These are phyloP conservation scores for Ceyx cyanopectus DNA, from an alignment of 2,113 vertebrate genomes.

Conservation along the genomic window DNA sequence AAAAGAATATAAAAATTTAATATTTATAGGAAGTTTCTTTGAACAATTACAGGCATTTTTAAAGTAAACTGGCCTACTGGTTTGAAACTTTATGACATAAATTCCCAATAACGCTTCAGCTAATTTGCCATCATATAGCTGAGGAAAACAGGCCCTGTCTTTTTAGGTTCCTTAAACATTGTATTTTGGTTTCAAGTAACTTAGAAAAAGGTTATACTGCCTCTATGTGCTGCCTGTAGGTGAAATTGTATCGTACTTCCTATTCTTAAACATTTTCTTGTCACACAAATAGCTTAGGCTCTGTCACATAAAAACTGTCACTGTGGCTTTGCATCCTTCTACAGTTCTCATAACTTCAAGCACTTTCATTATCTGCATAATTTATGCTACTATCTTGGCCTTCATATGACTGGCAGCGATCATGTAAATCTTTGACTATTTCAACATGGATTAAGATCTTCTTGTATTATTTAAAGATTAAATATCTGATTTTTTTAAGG, in stretches of 20 bases:
- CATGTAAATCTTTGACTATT: background rate
- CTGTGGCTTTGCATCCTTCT: background rate
- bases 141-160: background rate
- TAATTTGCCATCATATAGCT: background rate
- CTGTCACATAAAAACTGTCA: rapidly evolving
- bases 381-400: background rate
- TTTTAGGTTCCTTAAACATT: background rate
- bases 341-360: background rate
- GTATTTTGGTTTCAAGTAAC: background rate
- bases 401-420: background rate
- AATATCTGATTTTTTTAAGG: background rate
- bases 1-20: background rate
- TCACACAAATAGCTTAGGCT: background rate
- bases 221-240: background rate
- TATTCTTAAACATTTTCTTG: background rate
- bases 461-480: background rate
- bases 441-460: background rate
- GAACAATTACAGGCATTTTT: background rate
- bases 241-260: background rate
- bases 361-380: rapidly evolving
- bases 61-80: background rate
- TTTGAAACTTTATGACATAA: background rate
- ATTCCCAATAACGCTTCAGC: background rate
- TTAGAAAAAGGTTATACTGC: background rate
- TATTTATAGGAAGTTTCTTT: background rate